Evolutionary conservation across 2,797 vertebrate genomes (phyloP), one percentile per base, ranked within the genome.

Genomic region (Adrianichthys oophorus): DNA sequence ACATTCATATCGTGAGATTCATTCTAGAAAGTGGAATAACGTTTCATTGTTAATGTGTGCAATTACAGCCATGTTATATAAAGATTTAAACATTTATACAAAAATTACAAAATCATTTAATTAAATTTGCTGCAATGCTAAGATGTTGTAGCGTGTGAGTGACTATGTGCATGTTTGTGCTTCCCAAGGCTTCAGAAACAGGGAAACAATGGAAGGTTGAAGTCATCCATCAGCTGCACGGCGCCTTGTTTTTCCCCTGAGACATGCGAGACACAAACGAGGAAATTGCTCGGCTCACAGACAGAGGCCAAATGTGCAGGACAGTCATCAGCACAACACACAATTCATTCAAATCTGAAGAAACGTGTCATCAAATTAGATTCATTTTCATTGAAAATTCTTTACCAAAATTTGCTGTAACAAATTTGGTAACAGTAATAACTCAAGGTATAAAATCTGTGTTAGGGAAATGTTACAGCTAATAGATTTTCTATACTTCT

Each of bases 141-240:
- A 41, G 59, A 18, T 41, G 8, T 18, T 17, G 1, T 17, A 18
- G 24, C 4, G 53, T 52, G 10, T n/a, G 24, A 29, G 16, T 29
- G 18, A 8, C 19, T 18, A 2, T 6, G 18, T 12, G 32, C 37
- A 51, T 47, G 56, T 23, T 18, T 29, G 32, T 7, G 57, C 45
- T n/a, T 15, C 68, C 63, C 52, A 66, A 51, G 45, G 54, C 47
- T 65, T 74, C 56, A 69, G 26, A 13, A 56, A 17, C 47, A 62
- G 15, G 58, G 64, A 23, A 60, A 42, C 56, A 62, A 56, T 6
- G 40, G 41, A 59, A 62, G 52, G 42, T 15, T n/a, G 13, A 16
- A 67, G 40, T 17, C 64, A 80, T 82, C 78, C 56, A 80, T 80
- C 78, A 74, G 32, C 55, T 19, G 16, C 41, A 48, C 45, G 13